Evolutionary conservation across 2,888 invertebrate genomes (phyloP).

Genomic region (Mesorhabditis spiculigera): DNA sequence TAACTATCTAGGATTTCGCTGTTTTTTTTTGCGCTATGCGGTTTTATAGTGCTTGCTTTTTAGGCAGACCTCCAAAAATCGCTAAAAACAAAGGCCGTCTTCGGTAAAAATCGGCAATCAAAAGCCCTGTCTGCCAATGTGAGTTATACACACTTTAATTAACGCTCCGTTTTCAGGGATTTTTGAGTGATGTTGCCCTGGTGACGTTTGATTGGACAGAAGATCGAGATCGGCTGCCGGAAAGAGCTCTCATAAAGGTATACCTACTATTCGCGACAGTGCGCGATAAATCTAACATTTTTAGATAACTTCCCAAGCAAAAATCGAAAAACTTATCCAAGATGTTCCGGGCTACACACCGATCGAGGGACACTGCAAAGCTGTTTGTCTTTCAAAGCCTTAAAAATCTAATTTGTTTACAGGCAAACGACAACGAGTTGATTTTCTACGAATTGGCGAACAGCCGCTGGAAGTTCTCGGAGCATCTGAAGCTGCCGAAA

Average conservation of each 20-base stretch:
- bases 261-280: too few relatives aligned
- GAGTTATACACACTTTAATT: too few relatives aligned
- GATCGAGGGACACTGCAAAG: background rate
- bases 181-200: background rate
- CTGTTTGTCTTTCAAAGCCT: too few relatives aligned
- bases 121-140: too few relatives aligned
- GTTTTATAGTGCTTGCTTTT: too few relatives aligned
- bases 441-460: background rate
- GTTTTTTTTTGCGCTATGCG: too few relatives aligned
- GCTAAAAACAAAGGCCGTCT: too few relatives aligned
- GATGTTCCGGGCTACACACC: background rate
- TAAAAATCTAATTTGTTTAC: background rate
- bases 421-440: conserved; percentile 4
- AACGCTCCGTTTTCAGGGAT: background rate
- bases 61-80: too few relatives aligned
- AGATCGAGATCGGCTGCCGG: background rate
- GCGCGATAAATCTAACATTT: background rate
- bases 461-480: background rate
- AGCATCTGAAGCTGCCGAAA: background rate
- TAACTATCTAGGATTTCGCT: too few relatives aligned
- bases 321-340: background rate
- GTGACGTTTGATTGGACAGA: background rate
- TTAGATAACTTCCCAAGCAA: background rate
- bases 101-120: too few relatives aligned
- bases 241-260: background rate